A percentile compares a stretch with the other conserved stretches of the same genome.
Evolutionary conservation across 2,113 vertebrate genomes (phyloP).

Genomic region (Proteles cristata): DNA sequence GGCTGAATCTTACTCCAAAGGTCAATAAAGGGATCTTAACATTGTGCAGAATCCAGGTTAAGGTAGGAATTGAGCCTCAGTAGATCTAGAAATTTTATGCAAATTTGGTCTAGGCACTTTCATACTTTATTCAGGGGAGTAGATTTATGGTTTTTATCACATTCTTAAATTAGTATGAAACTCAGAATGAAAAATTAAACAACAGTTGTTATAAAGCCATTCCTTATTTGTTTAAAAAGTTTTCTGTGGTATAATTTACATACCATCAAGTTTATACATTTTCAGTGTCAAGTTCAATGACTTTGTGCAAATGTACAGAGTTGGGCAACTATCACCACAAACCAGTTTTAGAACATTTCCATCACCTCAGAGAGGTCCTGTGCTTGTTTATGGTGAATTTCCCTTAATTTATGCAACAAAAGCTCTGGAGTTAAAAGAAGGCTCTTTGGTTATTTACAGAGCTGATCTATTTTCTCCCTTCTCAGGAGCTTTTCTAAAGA

Average conservation of each 20-base stretch:
- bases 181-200: constrained; percentile 17
- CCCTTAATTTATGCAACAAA: constrained; percentile 4
- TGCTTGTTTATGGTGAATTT: background rate
- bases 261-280: background rate
- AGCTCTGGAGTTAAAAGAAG: background rate
- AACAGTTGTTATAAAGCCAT: background rate
- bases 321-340: background rate
- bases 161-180: constrained; percentile 18
- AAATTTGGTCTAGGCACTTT: background rate
- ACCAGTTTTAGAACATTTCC: constrained; percentile 24
- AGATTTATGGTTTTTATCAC: background rate
- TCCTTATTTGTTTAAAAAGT: background rate
- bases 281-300: background rate
- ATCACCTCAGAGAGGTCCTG: background rate
- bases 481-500: background rate
- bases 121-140: background rate
- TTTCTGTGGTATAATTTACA: constrained; percentile 4
- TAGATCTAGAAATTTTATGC: background rate
- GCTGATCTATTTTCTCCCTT: background rate
- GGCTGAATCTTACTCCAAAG: background rate
- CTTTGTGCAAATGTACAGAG: constrained; percentile 19
- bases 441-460: background rate
- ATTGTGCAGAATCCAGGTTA: background rate
- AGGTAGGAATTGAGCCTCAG: background rate
- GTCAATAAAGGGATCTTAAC: background rate